A percentile compares a stretch with the other conserved stretches of the same genome.
phyloP scores from a whole-genome alignment of 2,113 vertebrate species.

The Catharus minimus region DNA sequence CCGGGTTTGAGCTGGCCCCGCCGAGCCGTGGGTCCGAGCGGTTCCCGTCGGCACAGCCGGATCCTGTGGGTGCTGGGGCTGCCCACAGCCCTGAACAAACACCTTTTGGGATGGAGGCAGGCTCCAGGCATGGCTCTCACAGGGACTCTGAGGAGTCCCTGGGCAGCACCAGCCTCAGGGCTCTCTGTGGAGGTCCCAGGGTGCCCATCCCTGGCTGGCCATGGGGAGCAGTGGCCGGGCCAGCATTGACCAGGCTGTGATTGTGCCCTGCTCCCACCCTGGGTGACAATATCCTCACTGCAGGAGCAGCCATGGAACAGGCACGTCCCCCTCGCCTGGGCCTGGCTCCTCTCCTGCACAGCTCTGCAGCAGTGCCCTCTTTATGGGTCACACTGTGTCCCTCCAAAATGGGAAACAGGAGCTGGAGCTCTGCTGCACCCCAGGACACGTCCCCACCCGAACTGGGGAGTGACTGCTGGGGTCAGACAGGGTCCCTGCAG shows the following conservation, averaged over 20 bases:
- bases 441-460: not conserved
- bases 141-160: not conserved
- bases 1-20: not conserved
- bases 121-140: not conserved
- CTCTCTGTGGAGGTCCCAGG: too few species aligned
- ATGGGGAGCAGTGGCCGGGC: too few species aligned
- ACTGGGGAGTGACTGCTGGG: accelerated
- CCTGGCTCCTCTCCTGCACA: not conserved
- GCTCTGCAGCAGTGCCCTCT: not conserved
- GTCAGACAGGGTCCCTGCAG: accelerated
- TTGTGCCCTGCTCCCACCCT: not conserved
- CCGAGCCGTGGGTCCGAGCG: accelerated
- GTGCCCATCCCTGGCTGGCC: not conserved
- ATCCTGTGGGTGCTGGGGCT: not conserved
- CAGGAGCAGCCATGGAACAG: not conserved
- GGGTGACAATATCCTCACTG: not conserved
- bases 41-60: too few species aligned
- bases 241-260: accelerated
- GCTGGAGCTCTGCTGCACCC: not conserved
- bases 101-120: not conserved
- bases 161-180: not conserved
- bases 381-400: accelerated
- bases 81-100: not conserved
- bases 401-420: accelerated
- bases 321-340: accelerated